phyloP scores from a whole-genome alignment of 2,888 invertebrate species.

The Galerucella pusilla region DNA sequence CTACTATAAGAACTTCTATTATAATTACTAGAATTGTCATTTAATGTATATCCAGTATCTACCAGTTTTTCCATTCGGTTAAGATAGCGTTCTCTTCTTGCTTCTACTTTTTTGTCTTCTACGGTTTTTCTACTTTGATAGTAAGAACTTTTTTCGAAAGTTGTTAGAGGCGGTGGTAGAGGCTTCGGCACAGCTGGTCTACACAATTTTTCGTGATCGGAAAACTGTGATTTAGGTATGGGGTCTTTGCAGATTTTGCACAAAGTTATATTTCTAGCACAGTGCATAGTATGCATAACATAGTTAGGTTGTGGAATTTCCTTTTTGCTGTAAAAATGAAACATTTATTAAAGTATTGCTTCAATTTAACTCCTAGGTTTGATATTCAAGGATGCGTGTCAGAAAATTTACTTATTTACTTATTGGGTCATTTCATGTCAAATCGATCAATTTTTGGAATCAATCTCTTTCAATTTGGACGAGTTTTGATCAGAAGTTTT shows the following conservation, averaged over 20 bases:
- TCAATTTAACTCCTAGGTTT: too few species aligned
- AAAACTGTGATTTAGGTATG: conserved; percentile 70
- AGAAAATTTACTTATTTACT: too few species aligned
- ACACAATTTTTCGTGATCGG: conserved; percentile 68
- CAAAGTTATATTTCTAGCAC: conserved; percentile 74
- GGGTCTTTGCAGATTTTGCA: conserved; percentile 78
- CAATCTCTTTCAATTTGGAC: too few species aligned
- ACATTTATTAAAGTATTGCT: neutral
- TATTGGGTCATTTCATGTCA: too few species aligned
- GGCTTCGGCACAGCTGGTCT: conserved; percentile 65
- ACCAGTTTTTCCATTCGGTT: conserved; percentile 53
- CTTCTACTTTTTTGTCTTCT: conserved; percentile 56
- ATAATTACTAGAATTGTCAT: conserved; percentile 29
- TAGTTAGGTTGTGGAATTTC: conserved; percentile 76
- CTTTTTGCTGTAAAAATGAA: conserved; percentile 70
- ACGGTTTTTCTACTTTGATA: conserved; percentile 54
- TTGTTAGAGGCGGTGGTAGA: conserved; percentile 47
- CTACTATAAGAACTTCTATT: neutral
- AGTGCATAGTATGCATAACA: conserved; percentile 77
- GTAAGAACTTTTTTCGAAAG: conserved; percentile 56
- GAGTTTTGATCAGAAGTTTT: too few species aligned
- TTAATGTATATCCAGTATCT: conserved; percentile 52
- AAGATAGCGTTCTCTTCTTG: conserved; percentile 51
- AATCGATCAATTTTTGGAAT: too few species aligned
- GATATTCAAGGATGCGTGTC: too few species aligned